These are phyloP conservation scores for Drosophila robusta DNA, from an alignment of 2,888 invertebrate species.

Conservation along the genomic window DNA sequence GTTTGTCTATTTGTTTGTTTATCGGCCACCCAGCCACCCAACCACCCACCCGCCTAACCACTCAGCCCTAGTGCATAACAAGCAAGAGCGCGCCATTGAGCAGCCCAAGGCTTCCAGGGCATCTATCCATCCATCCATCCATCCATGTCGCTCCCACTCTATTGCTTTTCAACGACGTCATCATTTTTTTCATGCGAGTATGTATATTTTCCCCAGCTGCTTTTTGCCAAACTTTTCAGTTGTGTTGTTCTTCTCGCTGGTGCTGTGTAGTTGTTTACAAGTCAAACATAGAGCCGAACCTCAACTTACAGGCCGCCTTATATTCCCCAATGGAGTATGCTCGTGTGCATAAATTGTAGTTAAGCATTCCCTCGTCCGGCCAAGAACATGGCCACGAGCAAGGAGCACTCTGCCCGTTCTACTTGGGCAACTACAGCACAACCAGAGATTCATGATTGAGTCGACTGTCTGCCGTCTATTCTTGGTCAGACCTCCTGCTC, in stretches of 20 bases:
- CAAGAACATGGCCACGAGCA: constrained; percentile 2
- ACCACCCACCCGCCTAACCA: constrained; percentile 12
- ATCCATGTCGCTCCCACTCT: constrained; percentile 33
- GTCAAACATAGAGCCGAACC: constrained; percentile 43
- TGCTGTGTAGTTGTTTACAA: constrained; percentile 43
- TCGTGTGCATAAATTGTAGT: constrained; percentile 72
- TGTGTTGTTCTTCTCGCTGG: constrained; percentile 35
- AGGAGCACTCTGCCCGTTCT: constrained; percentile 22
- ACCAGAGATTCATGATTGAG: constrained; percentile 38
- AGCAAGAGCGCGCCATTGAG: too few relatives aligned
- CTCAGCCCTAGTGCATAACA: constrained; percentile 1
- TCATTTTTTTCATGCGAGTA: constrained; percentile 49
- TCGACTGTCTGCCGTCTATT: constrained; percentile 4
- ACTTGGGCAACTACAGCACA: constrained; percentile 4
- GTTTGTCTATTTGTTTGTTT: constrained; percentile 69
- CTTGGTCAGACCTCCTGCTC: background rate
- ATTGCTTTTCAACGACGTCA: constrained; percentile 60
- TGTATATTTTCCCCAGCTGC: constrained; percentile 29
- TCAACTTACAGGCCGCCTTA: constrained; percentile 27
- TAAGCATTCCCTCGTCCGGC: constrained; percentile 43
- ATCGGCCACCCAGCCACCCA: constrained; percentile 27
- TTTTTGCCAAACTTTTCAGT: constrained; percentile 69
- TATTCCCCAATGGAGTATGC: constrained; percentile 76
- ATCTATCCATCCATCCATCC: constrained; percentile 39
- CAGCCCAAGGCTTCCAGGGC: constrained; percentile 17